Percentiles rank a stretch among this genome's conserved stretches.
phyloP scores from a whole-genome alignment of 2,113 vertebrate species.

The Gobiocypris rarus region DNA sequence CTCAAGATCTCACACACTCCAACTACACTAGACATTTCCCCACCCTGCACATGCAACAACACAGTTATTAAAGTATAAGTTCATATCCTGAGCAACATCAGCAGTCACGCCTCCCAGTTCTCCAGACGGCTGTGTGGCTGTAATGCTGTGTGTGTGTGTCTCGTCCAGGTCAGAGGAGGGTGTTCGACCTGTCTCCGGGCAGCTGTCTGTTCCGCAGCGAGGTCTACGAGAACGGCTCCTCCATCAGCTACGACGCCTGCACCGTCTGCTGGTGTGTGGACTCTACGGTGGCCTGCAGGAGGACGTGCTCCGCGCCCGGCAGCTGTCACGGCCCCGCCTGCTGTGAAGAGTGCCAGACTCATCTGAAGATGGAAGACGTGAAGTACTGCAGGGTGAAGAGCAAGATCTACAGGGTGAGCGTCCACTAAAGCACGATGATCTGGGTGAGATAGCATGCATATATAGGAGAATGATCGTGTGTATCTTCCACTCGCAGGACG shows the following conservation, averaged over 20 bases:
- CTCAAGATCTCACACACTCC: not conserved
- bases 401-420: conserved; percentile 91
- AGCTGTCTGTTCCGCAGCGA: conserved; percentile 96
- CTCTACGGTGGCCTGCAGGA: conserved; percentile 91
- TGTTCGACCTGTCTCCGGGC: conserved; percentile 92
- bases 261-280: conserved; percentile 92
- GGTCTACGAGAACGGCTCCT: conserved; percentile 89
- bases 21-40: too few relatives aligned
- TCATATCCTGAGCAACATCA: too few relatives aligned
- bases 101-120: too few relatives aligned
- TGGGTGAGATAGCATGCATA: not conserved
- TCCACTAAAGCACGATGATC: too few relatives aligned
- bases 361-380: conserved; percentile 82
- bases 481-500: conserved; percentile 77
- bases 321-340: conserved; percentile 78
- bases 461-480: not conserved
- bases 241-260: conserved; percentile 89
- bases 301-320: conserved; percentile 81
- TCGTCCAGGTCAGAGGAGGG: conserved; percentile 91
- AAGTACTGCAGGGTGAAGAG: conserved; percentile 91
- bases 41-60: too few relatives aligned
- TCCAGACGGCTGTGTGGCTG: too few relatives aligned
- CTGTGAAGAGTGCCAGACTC: conserved; percentile 88
- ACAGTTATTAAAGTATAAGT: too few relatives aligned
- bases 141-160: too few relatives aligned